phyloP scores from a whole-genome alignment of 2,888 invertebrate species.

The Tetramorium bicarinatum region DNA sequence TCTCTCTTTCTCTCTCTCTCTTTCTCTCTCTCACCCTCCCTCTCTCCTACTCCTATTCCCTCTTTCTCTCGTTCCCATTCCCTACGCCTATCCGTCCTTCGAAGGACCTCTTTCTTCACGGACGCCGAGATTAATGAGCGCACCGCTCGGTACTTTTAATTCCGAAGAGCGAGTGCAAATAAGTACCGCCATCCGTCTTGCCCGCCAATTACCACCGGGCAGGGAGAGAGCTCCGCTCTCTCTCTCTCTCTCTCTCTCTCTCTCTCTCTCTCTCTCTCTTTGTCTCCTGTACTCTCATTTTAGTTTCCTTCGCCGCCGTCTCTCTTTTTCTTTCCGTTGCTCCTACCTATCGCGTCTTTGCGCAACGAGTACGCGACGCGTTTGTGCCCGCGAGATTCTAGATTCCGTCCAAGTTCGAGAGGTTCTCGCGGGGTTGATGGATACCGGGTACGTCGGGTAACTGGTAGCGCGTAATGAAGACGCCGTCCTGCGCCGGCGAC shows the following conservation, averaged over 20 bases:
- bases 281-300: slow-evolving; percentile 46
- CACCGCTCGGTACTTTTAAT: slow-evolving; percentile 84
- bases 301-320: neutral
- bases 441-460: slow-evolving; percentile 48
- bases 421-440: slow-evolving; percentile 57
- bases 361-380: slow-evolving; percentile 26
- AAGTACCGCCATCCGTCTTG: slow-evolving; percentile 85
- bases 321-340: slow-evolving; percentile 34
- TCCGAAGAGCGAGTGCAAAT: slow-evolving; percentile 84
- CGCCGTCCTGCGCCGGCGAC: slow-evolving; percentile 36
- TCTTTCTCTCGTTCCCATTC: slow-evolving; percentile 46
- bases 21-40: slow-evolving; percentile 57
- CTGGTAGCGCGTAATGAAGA: slow-evolving; percentile 71
- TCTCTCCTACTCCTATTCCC: slow-evolving; percentile 65
- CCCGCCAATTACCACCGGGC: slow-evolving; percentile 83
- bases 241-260: slow-evolving; percentile 22
- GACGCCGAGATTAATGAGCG: slow-evolving; percentile 83
- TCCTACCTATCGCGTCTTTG: slow-evolving; percentile 20
- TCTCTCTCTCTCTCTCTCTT: slow-evolving; percentile 39
- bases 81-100: slow-evolving; percentile 67
- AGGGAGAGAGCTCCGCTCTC: slow-evolving; percentile 56
- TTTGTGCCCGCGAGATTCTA: slow-evolving; percentile 28
- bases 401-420: slow-evolving; percentile 18
- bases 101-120: slow-evolving; percentile 72
- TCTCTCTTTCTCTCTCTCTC: slow-evolving; percentile 64